phyloP scores from a whole-genome alignment of 2,113 vertebrate genomes.

The Blennius ocellaris region DNA sequence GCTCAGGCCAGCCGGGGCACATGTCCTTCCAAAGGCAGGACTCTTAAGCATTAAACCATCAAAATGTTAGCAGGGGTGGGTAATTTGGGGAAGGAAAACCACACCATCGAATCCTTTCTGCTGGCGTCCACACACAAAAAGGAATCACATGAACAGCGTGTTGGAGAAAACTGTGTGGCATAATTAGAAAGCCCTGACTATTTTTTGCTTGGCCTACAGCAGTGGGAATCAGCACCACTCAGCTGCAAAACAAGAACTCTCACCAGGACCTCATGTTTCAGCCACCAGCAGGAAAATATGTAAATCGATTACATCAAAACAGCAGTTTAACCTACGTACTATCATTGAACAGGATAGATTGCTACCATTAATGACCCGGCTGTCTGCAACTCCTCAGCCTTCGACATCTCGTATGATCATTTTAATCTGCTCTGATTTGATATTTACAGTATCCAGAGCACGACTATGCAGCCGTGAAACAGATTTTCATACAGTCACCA shows the following conservation, averaged over 20 bases:
- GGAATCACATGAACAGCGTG: conserved; percentile 63
- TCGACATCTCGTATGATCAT: conserved; percentile 29
- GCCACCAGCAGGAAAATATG: no score
- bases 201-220: conserved; percentile 55
- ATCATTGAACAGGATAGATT: conserved; percentile 3
- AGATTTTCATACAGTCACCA: conserved; percentile 51
- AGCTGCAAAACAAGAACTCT: conserved; percentile 38
- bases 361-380: conserved; percentile 22
- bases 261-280: conserved; percentile 13
- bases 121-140: conserved; percentile 40
- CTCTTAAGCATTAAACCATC: conserved; percentile 69
- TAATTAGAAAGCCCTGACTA: conserved; percentile 68
- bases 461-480: conserved; percentile 12
- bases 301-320: neutral
- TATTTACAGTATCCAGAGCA: conserved; percentile 22
- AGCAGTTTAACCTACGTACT: neutral
- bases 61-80: conserved; percentile 57
- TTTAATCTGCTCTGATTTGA: conserved; percentile 37
- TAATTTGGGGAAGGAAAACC: conserved; percentile 55
- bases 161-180: conserved; percentile 60
- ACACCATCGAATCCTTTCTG: conserved; percentile 45
- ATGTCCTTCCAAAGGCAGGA: conserved; percentile 54
- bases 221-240: conserved; percentile 49
- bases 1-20: conserved; percentile 49
- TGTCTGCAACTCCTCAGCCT: conserved; percentile 38